Conservation (phyloP, 2,797 vertebrate species). For the Yasuhikotakia modesta region DNA sequence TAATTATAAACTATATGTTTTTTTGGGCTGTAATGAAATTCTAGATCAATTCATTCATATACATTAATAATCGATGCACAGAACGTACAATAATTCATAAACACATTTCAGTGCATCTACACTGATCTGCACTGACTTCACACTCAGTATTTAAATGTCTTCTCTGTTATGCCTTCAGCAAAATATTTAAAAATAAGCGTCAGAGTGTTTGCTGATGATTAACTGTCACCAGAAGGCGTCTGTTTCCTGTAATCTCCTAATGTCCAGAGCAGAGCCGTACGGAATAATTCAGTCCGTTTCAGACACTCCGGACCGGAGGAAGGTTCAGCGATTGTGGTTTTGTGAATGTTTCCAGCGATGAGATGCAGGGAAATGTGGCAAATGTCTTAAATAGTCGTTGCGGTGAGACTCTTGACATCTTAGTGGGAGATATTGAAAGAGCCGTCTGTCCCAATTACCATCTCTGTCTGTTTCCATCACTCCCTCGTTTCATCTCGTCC, state of each 20-base stretch:
- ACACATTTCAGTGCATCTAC: neutral
- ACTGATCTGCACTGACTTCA: neutral
- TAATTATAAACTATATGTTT: too few relatives aligned
- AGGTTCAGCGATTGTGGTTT: too few relatives aligned
- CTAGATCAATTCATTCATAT: too few relatives aligned
- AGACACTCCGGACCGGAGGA: neutral
- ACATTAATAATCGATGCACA: neutral
- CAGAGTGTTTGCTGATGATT: slow-evolving; percentile 32
- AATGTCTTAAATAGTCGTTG: slow-evolving; percentile 12
- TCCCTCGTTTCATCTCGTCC: neutral
- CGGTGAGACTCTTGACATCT: neutral
- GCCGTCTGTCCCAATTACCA: neutral
- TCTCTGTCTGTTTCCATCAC: slow-evolving; percentile 6
- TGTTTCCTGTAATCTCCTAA: slow-evolving; percentile 33
- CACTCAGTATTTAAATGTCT: slow-evolving; percentile 13
- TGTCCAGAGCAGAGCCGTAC: slow-evolving; percentile 6
- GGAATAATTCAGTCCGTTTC: neutral
- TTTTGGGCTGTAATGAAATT: too few relatives aligned
- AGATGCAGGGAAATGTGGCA: slow-evolving; percentile 17
- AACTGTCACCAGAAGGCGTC: slow-evolving; percentile 30
- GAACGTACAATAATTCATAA: slow-evolving; percentile 4
- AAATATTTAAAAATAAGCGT: neutral
- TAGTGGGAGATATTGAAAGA: slow-evolving; percentile 6
- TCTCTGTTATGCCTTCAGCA: neutral
- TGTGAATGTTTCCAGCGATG: neutral